Evolutionary conservation across 2,888 invertebrate genomes (phyloP).

Genomic region (Anaspis maculata): DNA sequence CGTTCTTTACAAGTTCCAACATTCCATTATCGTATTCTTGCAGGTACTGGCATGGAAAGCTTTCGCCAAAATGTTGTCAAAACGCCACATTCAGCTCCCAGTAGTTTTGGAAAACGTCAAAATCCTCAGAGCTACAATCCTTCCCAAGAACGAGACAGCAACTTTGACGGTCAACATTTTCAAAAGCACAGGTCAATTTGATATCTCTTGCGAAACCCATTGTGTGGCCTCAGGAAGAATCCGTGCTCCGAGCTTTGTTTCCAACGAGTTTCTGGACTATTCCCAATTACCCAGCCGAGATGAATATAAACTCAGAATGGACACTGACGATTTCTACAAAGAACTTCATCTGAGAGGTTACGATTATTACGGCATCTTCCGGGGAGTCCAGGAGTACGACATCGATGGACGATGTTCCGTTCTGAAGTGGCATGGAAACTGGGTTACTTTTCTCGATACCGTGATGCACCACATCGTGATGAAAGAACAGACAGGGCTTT

Average conservation of each 20-base stretch:
- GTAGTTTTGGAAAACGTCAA: conserved; percentile 51
- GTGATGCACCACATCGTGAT: conserved; percentile 57
- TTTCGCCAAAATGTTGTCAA: conserved; percentile 39
- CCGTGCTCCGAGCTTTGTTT: conserved; percentile 43
- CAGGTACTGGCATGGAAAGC: conserved; percentile 46
- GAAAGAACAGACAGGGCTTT: conserved; percentile 47
- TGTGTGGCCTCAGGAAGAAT: conserved; percentile 47
- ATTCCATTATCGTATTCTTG: no score
- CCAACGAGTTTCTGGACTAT: conserved; percentile 1
- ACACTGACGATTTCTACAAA: conserved; percentile 35
- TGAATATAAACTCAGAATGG: conserved; percentile 9
- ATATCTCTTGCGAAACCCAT: conserved; percentile 38
- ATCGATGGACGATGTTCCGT: conserved; percentile 37
- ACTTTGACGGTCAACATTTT: conserved; percentile 24
- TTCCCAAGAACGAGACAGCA: conserved; percentile 40
- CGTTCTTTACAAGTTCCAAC: no score
- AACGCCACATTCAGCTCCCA: conserved; percentile 39
- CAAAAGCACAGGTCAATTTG: conserved; percentile 26
- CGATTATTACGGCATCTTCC: conserved; percentile 46
- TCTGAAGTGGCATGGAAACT: conserved; percentile 52
- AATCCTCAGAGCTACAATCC: conserved; percentile 49
- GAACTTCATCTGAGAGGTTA: conserved; percentile 48
- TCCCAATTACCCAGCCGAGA: background rate
- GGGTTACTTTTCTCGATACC: conserved; percentile 62
- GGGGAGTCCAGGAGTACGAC: conserved; percentile 44